Base-by-base conservation (phyloP, 2,888 invertebrate species). In the Zygaena filipendulae region DNA sequence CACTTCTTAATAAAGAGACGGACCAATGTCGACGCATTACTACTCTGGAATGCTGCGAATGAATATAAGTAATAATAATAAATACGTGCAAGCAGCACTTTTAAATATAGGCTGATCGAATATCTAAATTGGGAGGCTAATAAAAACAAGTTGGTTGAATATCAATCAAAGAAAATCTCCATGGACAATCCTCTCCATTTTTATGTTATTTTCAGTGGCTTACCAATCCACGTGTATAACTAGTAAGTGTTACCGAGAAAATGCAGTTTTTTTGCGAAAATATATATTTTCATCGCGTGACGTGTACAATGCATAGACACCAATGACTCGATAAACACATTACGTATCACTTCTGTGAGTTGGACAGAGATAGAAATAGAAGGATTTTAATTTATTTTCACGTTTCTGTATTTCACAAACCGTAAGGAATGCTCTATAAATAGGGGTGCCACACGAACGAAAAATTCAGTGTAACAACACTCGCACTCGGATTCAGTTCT, bases 401-500 rank as follows among this genome's bases (percentile, higher is more conserved):
- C 74, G 74, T 72, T 66, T 62, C 57, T 43, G 53, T 57, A 56
- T 59, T 58, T 47, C 50, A 38, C 40, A 46, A 42, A 42, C 29
- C 32, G 35, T 44, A 45, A 49, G 58, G 60, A 63, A 61, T 67
- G 62, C 57, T 57, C 56, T 79, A 79, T 79, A 79, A 75, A 79
- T 79, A 79, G 62, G 71, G 75, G 75, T 72, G 60, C 55, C 50
- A 56, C 43, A 46, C 55, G 54, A 54, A 58, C 56, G 60, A 57
- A 54, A 59, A 64, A 56, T 62, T 59, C 69, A 79, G 79, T 79
- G 79, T 77, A 74, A 74, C 69, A 68, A 59, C 75, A 79, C 74
- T 75, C 79, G 79, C 79, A 75, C 72, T 70, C 75, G 59, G 62
- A 62, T 71, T 72, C 72, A 59, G 79, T 79, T 77, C 77, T 72